phyloP scores from a whole-genome alignment of 2,888 invertebrate genomes.

The Amphipyra tragopoginis region DNA sequence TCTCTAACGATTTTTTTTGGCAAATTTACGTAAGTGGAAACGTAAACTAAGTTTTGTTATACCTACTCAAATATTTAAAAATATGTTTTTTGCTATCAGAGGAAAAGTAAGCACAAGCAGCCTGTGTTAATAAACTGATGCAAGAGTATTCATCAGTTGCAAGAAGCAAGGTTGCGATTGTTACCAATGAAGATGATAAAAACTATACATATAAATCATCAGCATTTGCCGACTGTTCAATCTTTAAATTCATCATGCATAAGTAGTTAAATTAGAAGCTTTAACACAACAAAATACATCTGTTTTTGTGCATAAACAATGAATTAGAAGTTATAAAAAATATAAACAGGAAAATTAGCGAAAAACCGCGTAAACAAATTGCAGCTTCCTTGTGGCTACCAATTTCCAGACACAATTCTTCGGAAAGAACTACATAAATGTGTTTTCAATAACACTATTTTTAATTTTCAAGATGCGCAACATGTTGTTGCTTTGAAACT shows the following conservation, averaged over 20 bases:
- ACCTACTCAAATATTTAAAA: not conserved
- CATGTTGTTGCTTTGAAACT: constrained; percentile 67
- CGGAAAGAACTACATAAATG: constrained; percentile 53
- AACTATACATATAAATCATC: constrained; percentile 15
- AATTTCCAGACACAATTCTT: constrained; percentile 40
- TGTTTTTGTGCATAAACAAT: constrained; percentile 6
- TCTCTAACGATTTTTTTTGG: not conserved
- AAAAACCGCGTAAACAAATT: constrained; percentile 37
- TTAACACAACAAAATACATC: constrained; percentile 8
- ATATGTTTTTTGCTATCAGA: not conserved
- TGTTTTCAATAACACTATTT: constrained; percentile 74
- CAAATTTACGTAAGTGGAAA: not conserved
- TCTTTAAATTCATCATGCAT: not conserved
- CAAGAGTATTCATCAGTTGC: constrained; percentile 8
- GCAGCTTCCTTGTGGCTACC: constrained; percentile 36
- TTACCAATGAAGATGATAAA: constrained; percentile 11
- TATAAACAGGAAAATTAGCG: constrained; percentile 48
- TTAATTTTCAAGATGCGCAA: constrained; percentile 68
- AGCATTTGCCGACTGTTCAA: not conserved
- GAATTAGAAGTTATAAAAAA: constrained; percentile 15
- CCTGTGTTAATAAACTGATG: constrained; percentile 22
- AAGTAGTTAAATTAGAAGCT: not conserved
- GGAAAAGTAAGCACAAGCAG: not conserved
- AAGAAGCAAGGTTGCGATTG: constrained; percentile 17
- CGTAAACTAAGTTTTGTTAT: not conserved